Conservation (phyloP, 2,113 vertebrate species). For the Malurus elegans region DNA sequence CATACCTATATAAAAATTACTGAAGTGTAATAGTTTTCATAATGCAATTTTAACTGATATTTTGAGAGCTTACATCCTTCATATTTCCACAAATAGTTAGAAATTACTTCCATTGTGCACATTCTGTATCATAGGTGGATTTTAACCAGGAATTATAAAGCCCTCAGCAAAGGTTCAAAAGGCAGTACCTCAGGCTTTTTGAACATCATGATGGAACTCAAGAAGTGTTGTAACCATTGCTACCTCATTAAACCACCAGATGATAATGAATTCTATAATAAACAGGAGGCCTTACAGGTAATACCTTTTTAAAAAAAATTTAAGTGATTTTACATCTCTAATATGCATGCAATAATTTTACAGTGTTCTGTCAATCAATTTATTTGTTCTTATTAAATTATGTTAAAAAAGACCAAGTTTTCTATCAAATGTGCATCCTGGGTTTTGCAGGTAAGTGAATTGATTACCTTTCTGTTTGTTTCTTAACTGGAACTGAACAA, state of each 20-base stretch:
- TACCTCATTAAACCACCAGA: slow-evolving; percentile 98
- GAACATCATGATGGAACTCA: slow-evolving; percentile 99
- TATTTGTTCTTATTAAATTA: slow-evolving; percentile 1
- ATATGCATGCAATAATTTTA: neutral
- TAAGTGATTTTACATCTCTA: neutral
- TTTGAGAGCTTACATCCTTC: neutral
- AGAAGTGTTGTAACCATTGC: slow-evolving; percentile 99
- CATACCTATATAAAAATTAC: neutral
- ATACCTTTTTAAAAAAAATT: neutral
- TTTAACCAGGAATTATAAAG: slow-evolving; percentile 98
- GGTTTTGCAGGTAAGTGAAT: neutral
- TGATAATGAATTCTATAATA: slow-evolving; percentile 92
- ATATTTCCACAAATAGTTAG: neutral
- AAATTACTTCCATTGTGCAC: neutral
- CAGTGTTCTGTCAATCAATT: neutral
- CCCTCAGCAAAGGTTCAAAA: slow-evolving; percentile 97
- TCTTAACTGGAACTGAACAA: slow-evolving; percentile 6
- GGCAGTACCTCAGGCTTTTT: slow-evolving; percentile 98
- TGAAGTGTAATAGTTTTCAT: neutral
- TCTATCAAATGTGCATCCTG: neutral
- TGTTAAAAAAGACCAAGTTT: neutral
- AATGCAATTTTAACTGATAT: neutral
- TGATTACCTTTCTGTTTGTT: neutral
- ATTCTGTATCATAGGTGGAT: slow-evolving; percentile 85
- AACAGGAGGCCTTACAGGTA: slow-evolving; percentile 94